Base-by-base conservation (phyloP, 2,888 invertebrate species). In the Cotesia congregata region DNA sequence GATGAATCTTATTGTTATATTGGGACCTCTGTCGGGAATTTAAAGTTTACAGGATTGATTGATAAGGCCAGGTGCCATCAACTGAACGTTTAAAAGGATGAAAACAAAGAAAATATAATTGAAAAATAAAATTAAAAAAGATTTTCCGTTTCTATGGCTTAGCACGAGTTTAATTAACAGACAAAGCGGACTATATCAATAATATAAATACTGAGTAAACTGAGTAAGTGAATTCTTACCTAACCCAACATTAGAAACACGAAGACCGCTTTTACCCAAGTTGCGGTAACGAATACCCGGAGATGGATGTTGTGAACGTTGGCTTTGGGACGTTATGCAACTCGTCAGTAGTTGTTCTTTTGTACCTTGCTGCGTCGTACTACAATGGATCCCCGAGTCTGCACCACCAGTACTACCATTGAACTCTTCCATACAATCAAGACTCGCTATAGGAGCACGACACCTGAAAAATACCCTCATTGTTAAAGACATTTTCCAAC, bases 371-470 rank as follows among this genome's bases (percentile, higher is more conserved):
- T 85, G 85, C 72, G 86, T 87, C 80, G 90, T 90, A 81, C 90
- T 90, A 82, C 90, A 90, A 82, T 90, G 90, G 78, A 90, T 87
- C 77, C 90, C 90, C 82, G 82, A 83, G 70, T 83, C 83, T 30
- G 90, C 89, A 20, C 84, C 86, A 87, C 91, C 91, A 83, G 91
- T 90, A 85, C 92, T 91, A 86, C 92, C 95, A 90, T 95, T 95
- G 92, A 96, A 96, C 92, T 96, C 97, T 92, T 96, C 96, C 96
- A 97, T 96, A 91, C 96, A 97, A 92, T 97, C 96, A 90, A 96
- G 92, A 88, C 96, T 96, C 84, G 96, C 96, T 91, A 96, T 96
- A 84, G 96, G 96, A 85, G 96, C 96, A 88, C 96, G 94, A 92
- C 96, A 96, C 93, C 96, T 94, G 91, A 90, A 30, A 30, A 15